Evolutionary conservation across 2,113 vertebrate species (phyloP), one percentile per base, ranked within the genome.

Genomic region (Melanerpes formicivorus): DNA sequence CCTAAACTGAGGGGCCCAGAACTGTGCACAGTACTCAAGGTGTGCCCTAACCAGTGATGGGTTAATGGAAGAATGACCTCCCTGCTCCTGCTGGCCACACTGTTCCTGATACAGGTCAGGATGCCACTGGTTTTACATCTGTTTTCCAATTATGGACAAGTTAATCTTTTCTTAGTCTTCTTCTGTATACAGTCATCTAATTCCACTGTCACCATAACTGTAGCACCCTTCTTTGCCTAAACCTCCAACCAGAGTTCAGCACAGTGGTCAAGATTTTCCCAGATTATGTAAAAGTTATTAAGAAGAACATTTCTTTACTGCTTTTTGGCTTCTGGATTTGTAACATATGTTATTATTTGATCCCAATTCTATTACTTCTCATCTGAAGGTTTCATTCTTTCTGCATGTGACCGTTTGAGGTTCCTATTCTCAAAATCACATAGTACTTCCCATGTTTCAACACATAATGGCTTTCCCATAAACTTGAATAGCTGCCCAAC

Each of bases 151-250:
- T 75, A 52, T 4, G 3, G 4, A 60, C 4, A 27, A 87, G 3
- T 34, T 27, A 54, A 32, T 15, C 4, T 48, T 70, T 59, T 44
- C 42, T 63, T 11, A 63, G 3, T 19, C 4, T 10, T 58, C 30
- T 69, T 6, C 32, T n/a, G 0, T 66, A 54, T n/a, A 26, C 4
- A 29, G 9, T 56, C 10, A 23, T 58, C 14, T 40, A 62, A 70
- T 44, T 73, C 17, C 3, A 5, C 4, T 18, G 9, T 5, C 5
- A 58, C 4, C 2, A 8, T 22, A 37, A 3, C 2, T 30, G 29
- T 1, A 48, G 2, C 7, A 40, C 4, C 0, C 1, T 18, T 66
- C 10, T 52, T 62, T 81, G 6, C 18, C 7, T 56, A 78, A 50
- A 50, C 3, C 7, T 67, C 30, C 22, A 59, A n/a, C 3, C 4